Percentiles rank a stretch among this genome's conserved stretches.
These are phyloP conservation scores for Sakesphorus luctuosus DNA, from an alignment of 2,113 vertebrate genomes.

Conservation along the genomic window DNA sequence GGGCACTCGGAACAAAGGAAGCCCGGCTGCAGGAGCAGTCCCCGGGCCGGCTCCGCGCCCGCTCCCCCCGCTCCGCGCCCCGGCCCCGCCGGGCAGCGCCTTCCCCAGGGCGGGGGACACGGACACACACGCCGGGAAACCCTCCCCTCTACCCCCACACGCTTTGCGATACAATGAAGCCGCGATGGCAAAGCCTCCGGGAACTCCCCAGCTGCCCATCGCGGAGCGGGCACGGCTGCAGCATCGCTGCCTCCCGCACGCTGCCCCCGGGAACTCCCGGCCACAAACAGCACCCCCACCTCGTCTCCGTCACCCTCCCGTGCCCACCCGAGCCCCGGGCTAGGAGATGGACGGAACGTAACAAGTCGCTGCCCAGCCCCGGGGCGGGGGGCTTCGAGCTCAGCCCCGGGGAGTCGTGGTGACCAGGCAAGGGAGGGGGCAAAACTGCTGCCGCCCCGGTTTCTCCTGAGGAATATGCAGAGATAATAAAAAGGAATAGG, in stretches of 20 bases:
- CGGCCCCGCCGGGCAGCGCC: not conserved
- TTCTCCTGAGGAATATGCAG: not conserved
- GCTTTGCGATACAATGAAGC: not conserved
- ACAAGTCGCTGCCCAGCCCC: not conserved
- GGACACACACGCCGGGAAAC: not conserved
- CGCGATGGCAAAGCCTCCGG: not conserved
- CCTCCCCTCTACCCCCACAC: not conserved
- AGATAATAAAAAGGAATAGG: not conserved
- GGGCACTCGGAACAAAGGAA: slow-evolving; percentile 75
- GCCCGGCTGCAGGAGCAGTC: slow-evolving; percentile 48
- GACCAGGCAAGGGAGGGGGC: not conserved
- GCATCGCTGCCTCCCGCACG: not conserved
- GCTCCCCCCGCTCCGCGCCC: not conserved
- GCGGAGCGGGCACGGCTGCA: not conserved
- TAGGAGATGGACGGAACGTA: not conserved
- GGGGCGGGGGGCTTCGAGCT: not conserved
- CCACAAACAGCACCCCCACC: not conserved
- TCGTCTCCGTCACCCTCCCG: not conserved
- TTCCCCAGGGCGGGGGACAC: not conserved
- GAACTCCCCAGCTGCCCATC: not conserved
- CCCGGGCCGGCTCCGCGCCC: slow-evolving; percentile 31
- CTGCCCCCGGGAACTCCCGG: not conserved
- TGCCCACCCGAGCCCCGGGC: not conserved
- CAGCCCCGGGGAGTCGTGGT: not conserved
- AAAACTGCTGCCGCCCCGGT: not conserved